Evolutionary conservation across 2,113 vertebrate species (phyloP).

Genomic region (western clawed frog (Xenopus tropicalis)): DNA sequence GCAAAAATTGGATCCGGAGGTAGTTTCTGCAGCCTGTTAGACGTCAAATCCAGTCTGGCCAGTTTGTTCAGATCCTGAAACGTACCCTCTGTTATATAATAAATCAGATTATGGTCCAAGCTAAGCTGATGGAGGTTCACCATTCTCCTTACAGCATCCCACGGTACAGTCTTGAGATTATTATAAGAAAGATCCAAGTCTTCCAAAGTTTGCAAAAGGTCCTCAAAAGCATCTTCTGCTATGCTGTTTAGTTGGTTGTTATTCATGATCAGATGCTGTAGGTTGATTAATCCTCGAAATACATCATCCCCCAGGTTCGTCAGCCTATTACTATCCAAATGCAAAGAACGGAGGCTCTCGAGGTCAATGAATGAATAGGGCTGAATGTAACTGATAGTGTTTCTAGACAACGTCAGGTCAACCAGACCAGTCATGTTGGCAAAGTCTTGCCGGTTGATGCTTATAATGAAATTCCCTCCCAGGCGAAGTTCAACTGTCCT

Average conservation of each 20-base stretch:
- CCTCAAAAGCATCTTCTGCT: slow-evolving; percentile 82
- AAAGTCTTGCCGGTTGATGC: slow-evolving; percentile 88
- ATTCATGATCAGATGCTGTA: slow-evolving; percentile 95
- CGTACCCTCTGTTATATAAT: slow-evolving; percentile 86
- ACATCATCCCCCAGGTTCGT: slow-evolving; percentile 87
- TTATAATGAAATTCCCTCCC: slow-evolving; percentile 94
- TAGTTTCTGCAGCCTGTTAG: slow-evolving; percentile 92
- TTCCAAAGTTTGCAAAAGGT: slow-evolving; percentile 84
- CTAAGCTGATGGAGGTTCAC: slow-evolving; percentile 94
- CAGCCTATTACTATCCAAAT: slow-evolving; percentile 89
- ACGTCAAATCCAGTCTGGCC: slow-evolving; percentile 92
- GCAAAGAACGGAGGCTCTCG: slow-evolving; percentile 90
- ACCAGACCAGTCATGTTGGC: slow-evolving; percentile 96
- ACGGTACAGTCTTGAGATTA: slow-evolving; percentile 86
- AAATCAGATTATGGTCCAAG: slow-evolving; percentile 92
- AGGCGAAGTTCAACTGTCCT: slow-evolving; percentile 93
- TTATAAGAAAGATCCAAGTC: slow-evolving; percentile 97
- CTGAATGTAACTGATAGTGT: slow-evolving; percentile 92
- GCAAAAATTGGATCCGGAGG: slow-evolving; percentile 91
- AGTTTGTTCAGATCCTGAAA: slow-evolving; percentile 86
- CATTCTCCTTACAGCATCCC: slow-evolving; percentile 91
- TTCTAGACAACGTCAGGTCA: slow-evolving; percentile 92
- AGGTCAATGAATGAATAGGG: slow-evolving; percentile 92
- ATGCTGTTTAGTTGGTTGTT: slow-evolving; percentile 89
- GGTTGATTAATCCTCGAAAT: slow-evolving; percentile 85